These are phyloP conservation scores for Scaptodrosophila lebanonensis DNA, from an alignment of 1,140 invertebrate species.

Conservation along the genomic window DNA sequence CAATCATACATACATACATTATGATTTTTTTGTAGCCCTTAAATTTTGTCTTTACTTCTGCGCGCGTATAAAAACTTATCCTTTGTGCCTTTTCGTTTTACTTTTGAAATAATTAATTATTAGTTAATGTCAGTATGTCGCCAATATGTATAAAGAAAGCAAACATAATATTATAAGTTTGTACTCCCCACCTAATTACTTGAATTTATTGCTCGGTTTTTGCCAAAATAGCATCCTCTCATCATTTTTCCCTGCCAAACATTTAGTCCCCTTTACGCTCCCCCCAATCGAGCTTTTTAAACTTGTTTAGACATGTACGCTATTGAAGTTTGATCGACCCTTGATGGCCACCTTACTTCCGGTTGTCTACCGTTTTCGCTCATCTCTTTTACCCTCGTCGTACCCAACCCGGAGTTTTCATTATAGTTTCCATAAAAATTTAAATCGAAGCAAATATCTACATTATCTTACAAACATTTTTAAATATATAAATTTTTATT, in stretches of 20 bases:
- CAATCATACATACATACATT: too few relatives aligned
- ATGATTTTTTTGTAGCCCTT: conserved; percentile 10
- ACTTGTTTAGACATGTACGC: too few relatives aligned
- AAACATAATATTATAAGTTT: too few relatives aligned
- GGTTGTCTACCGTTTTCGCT: conserved; percentile 13
- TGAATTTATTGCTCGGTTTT: too few relatives aligned
- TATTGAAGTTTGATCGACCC: neutral
- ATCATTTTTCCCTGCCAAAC: too few relatives aligned
- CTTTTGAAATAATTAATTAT: conserved; percentile 3
- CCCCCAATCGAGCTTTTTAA: too few relatives aligned
- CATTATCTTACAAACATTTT: conserved; percentile 44
- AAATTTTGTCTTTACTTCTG: conserved; percentile 9
- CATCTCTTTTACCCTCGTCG: conserved; percentile 38
- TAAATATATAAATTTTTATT: conserved; percentile 46
- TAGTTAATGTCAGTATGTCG: too few relatives aligned
- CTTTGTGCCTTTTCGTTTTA: conserved; percentile 12
- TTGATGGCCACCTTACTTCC: conserved; percentile 13
- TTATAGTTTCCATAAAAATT: conserved; percentile 35
- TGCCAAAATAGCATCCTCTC: too few relatives aligned
- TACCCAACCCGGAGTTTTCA: conserved; percentile 30
- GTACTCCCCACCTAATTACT: too few relatives aligned
- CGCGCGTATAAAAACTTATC: conserved; percentile 22
- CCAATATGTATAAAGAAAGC: too few relatives aligned
- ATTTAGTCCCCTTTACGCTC: too few relatives aligned
- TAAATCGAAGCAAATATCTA: conserved; percentile 28